phyloP scores from a whole-genome alignment of 2,797 vertebrate genomes.

The Amazona finschi region DNA sequence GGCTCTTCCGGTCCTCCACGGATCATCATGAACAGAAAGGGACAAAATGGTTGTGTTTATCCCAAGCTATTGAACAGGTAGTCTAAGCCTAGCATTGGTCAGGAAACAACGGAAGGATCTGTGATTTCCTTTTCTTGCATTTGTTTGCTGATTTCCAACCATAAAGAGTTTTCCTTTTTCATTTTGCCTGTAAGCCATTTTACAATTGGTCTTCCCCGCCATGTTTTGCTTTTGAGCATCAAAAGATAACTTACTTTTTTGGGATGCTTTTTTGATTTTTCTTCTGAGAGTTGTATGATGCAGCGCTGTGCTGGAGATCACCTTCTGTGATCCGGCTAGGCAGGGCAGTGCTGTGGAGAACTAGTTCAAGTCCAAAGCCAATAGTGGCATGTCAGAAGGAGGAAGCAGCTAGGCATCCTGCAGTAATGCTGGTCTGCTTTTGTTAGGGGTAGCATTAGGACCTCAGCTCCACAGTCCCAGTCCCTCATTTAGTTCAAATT shows the following conservation, averaged over 20 bases:
- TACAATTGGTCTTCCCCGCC: neutral
- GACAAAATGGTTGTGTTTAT: neutral
- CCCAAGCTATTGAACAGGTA: neutral
- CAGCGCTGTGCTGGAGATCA: neutral
- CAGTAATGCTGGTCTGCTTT: neutral
- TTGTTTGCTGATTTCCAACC: neutral
- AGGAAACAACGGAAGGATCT: neutral
- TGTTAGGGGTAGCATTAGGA: accelerated
- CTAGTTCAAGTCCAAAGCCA: neutral
- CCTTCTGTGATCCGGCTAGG: neutral
- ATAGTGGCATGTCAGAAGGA: neutral
- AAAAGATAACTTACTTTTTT: neutral
- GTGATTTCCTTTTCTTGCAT: neutral
- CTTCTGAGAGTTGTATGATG: neutral
- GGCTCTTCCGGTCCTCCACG: neutral
- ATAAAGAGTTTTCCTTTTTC: neutral
- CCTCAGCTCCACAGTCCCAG: neutral
- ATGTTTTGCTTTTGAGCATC: neutral
- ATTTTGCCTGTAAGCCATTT: neutral
- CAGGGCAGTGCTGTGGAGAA: neutral
- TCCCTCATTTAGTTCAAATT: neutral
- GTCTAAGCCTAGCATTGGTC: neutral
- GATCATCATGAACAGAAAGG: neutral
- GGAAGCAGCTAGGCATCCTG: neutral
- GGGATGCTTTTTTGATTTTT: accelerated